Conservation (phyloP, 2,797 vertebrate species). For the Darevskia nairensis region DNA sequence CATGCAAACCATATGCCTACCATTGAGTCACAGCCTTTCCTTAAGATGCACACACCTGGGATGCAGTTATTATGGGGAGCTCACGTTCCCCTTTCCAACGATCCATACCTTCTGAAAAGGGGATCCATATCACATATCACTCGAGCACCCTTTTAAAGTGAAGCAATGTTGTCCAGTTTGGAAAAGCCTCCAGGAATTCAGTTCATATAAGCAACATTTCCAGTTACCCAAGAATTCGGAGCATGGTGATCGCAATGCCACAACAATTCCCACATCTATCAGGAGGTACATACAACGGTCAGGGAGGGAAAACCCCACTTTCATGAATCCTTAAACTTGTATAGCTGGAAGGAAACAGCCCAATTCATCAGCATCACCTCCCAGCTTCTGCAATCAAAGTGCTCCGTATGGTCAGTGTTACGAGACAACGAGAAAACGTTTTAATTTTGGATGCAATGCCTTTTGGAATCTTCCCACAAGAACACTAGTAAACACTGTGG, state of each 20-base stretch:
- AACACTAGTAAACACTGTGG: not conserved
- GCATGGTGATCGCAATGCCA: not conserved
- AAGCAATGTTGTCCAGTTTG: not conserved
- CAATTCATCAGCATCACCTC: not conserved
- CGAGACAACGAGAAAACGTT: not conserved
- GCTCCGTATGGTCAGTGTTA: not conserved
- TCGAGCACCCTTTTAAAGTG: not conserved
- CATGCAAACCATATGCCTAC: too few relatives aligned
- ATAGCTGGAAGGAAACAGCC: not conserved
- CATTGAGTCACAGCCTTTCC: too few relatives aligned
- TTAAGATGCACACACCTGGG: not conserved
- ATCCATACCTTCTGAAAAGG: not conserved
- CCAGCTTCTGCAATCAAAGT: not conserved
- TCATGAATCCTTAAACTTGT: not conserved
- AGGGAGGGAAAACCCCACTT: not conserved
- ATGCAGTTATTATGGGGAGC: not conserved
- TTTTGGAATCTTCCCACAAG: not conserved
- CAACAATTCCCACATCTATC: not conserved
- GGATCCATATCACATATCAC: not conserved
- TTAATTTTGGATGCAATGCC: not conserved
- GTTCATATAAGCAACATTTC: conserved; percentile 4
- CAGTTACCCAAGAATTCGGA: conserved; percentile 15
- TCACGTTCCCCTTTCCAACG: not conserved
- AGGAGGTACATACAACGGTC: not conserved
- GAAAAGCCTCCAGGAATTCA: conserved; percentile 18